Conservation (phyloP, 1,140 invertebrate species). For the Zaprionus davidi region DNA sequence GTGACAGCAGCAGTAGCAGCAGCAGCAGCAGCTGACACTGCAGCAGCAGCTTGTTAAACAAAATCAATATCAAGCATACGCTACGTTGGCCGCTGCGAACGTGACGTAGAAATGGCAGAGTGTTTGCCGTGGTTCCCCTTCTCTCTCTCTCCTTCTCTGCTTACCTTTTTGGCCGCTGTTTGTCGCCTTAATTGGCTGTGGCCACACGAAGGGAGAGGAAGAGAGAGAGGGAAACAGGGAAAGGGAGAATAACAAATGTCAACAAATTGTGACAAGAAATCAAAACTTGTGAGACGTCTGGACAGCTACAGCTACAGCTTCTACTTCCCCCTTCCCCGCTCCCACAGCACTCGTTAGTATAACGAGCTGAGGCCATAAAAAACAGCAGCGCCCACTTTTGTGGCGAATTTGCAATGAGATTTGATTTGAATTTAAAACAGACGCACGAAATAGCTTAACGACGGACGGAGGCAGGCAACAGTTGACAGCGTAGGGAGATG, state of each 20-base stretch:
- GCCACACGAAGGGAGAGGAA: conserved; percentile 37
- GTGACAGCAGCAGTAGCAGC: background rate
- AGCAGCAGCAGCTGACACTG: conserved; percentile 2
- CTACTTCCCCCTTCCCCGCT: background rate
- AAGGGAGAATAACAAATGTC: conserved; percentile 73
- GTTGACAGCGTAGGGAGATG: conserved; percentile 27
- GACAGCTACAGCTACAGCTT: conserved; percentile 1
- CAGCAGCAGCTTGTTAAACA: conserved; percentile 59
- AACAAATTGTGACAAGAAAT: conserved; percentile 83
- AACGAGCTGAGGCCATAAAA: conserved; percentile 50
- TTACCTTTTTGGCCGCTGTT: conserved; percentile 45
- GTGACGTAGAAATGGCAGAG: conserved; percentile 30
- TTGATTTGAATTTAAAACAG: conserved; percentile 83
- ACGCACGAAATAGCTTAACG: conserved; percentile 64
- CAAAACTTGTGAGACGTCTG: conserved; percentile 58
- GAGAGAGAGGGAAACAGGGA: background rate
- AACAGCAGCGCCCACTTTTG: conserved; percentile 35
- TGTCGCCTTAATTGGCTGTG: conserved; percentile 75
- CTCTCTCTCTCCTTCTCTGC: background rate
- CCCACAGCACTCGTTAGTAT: conserved; percentile 37
- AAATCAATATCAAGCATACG: conserved; percentile 76
- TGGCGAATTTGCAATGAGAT: conserved; percentile 75
- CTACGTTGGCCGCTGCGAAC: conserved; percentile 57
- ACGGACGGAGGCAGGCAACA: conserved; percentile 59
- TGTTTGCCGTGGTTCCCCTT: background rate